phyloP scores from a whole-genome alignment of 2,888 invertebrate genomes.

The Dicycla oo region DNA sequence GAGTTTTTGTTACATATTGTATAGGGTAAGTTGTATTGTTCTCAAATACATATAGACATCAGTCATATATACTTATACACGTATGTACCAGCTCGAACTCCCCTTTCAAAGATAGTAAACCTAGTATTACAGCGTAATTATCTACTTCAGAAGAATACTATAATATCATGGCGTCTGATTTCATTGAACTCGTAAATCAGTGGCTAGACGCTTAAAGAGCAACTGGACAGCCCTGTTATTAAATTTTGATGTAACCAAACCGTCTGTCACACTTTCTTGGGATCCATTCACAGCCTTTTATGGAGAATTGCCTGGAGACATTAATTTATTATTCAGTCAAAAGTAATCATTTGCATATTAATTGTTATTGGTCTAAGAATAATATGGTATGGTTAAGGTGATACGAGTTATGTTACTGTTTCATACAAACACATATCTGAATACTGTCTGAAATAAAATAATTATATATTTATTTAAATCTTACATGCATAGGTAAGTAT shows the following conservation, averaged over 20 bases:
- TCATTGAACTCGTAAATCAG: constrained; percentile 47
- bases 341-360: constrained; percentile 47
- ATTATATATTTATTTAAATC: too few species aligned
- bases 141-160: constrained; percentile 27
- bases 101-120: neutral
- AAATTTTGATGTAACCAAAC: constrained; percentile 42
- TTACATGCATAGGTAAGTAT: too few species aligned
- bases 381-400: neutral
- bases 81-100: neutral
- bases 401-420: neutral
- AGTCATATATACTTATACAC: neutral
- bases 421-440: neutral
- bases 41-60: neutral
- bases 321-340: constrained; percentile 30
- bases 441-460: too few species aligned
- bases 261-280: constrained; percentile 51
- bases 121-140: constrained; percentile 45
- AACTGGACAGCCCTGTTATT: constrained; percentile 34
- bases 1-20: too few species aligned
- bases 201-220: constrained; percentile 38
- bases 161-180: constrained; percentile 20
- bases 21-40: neutral
- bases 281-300: constrained; percentile 26
- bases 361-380: constrained; percentile 22
- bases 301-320: constrained; percentile 46